phyloP scores from a whole-genome alignment of 2,797 vertebrate species.

The Phrynocephalus forsythii region DNA sequence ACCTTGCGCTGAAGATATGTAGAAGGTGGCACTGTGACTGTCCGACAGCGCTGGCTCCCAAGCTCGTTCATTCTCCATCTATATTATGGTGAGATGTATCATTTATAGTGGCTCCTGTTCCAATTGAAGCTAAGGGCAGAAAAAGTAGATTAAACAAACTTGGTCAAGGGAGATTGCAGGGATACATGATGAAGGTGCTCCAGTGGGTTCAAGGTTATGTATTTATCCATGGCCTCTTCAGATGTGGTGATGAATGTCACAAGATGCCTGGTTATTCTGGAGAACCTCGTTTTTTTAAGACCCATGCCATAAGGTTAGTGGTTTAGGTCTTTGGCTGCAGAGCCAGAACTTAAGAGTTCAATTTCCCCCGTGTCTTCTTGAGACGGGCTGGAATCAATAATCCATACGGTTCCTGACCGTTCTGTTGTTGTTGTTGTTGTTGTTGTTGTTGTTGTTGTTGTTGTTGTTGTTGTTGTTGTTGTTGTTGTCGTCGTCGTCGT shows the following conservation, averaged over 20 bases:
- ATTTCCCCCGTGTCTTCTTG: too few relatives aligned
- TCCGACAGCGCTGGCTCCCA: conserved; percentile 56
- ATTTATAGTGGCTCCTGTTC: conserved; percentile 45
- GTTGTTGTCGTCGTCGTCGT: too few relatives aligned
- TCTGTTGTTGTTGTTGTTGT: too few relatives aligned
- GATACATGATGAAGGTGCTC: background rate
- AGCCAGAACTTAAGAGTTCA: too few relatives aligned
- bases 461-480: too few relatives aligned
- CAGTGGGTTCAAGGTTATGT: background rate
- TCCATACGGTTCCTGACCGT: too few relatives aligned
- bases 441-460: too few relatives aligned
- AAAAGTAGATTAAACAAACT: conserved; percentile 4
- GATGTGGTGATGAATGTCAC: background rate
- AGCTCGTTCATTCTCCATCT: conserved; percentile 39
- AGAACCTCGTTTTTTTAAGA: too few relatives aligned
- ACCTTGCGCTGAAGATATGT: conserved; percentile 73
- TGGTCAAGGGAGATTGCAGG: background rate
- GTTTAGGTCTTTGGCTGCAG: too few relatives aligned
- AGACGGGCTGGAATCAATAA: too few relatives aligned
- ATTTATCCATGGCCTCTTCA: too few relatives aligned
- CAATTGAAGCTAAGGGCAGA: conserved; percentile 36
- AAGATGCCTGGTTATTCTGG: background rate
- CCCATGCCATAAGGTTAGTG: too few relatives aligned
- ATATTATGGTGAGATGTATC: conserved; percentile 48
- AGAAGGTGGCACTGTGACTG: conserved; percentile 51